Percentiles rank a stretch among this genome's conserved stretches.
Evolutionary conservation across 1,140 invertebrate species (phyloP).

Genomic region (Adelges cooleyi): DNA sequence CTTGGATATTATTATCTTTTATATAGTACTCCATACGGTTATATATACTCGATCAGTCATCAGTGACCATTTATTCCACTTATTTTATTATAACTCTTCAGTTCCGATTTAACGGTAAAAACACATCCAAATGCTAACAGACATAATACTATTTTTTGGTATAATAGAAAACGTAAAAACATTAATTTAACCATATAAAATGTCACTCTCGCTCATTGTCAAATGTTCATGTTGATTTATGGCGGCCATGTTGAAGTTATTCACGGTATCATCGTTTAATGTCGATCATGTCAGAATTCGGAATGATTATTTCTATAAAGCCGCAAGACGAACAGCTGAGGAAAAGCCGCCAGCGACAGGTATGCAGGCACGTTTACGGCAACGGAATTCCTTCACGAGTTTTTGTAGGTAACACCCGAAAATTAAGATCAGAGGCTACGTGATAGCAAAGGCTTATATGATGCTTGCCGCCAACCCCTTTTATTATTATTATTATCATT

Average conservation of each 20-base stretch:
- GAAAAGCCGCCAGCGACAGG: not conserved
- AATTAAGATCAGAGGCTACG: constrained; percentile 3
- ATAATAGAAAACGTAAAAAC: no score
- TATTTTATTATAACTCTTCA: no score
- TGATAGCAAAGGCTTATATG: not conserved
- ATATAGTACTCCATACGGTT: no score
- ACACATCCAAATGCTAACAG: no score
- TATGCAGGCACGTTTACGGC: not conserved
- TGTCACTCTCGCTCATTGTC: not conserved
- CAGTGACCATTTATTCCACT: no score
- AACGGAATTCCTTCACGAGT: constrained; percentile 15
- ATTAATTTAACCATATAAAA: no score
- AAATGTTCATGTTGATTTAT: constrained; percentile 26
- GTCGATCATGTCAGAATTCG: constrained; percentile 27
- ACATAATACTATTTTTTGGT: no score
- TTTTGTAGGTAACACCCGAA: constrained; percentile 26
- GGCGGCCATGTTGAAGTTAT: constrained; percentile 8
- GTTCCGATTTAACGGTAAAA: no score
- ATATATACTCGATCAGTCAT: no score
- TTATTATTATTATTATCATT: constrained; percentile 18
- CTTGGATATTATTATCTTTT: no score
- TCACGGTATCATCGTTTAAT: constrained; percentile 23
- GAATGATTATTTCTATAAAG: not conserved
- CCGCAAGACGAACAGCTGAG: not conserved
- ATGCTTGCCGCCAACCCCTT: not conserved